Evolutionary conservation across 2,113 vertebrate genomes (phyloP).

Genomic region (Channa argus): DNA sequence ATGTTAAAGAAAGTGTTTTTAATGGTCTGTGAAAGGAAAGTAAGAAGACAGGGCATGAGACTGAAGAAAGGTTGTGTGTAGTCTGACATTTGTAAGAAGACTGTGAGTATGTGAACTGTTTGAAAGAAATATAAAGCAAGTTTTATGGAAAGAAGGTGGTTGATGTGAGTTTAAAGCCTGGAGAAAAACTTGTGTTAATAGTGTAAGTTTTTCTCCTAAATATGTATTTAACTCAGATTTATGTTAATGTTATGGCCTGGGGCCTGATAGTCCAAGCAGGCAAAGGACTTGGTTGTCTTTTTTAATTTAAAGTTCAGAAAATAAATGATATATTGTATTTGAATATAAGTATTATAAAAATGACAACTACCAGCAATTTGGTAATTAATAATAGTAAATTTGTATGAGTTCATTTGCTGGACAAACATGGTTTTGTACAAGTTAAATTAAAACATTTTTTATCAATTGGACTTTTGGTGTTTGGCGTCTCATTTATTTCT

Average conservation of each 20-base stretch:
- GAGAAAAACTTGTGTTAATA: constrained; percentile 20
- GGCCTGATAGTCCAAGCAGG: constrained; percentile 79
- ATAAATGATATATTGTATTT: constrained; percentile 24
- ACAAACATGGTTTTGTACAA: constrained; percentile 80
- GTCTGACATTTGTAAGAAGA: not conserved
- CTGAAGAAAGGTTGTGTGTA: not conserved
- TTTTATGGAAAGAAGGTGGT: not conserved
- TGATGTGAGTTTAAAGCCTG: not conserved
- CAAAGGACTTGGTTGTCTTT: constrained; percentile 70
- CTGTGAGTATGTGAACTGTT: not conserved
- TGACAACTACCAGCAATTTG: constrained; percentile 58
- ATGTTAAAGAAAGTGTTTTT: constrained; percentile 46
- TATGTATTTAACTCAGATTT: constrained; percentile 61
- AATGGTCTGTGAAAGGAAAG: constrained; percentile 44
- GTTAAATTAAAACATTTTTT: constrained; percentile 78
- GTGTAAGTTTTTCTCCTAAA: constrained; percentile 4
- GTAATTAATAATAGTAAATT: constrained; percentile 48
- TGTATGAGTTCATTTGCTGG: constrained; percentile 83
- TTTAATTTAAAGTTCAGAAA: constrained; percentile 34
- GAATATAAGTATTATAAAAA: constrained; percentile 20
- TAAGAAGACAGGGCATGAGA: constrained; percentile 15
- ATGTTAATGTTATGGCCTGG: constrained; percentile 75
- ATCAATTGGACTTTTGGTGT: constrained; percentile 50
- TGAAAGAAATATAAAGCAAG: constrained; percentile 49
- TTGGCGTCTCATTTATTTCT: constrained; percentile 39